These are phyloP conservation scores for Salvelinus alpinus DNA, from an alignment of 2,113 vertebrate genomes.

Conservation along the genomic window DNA sequence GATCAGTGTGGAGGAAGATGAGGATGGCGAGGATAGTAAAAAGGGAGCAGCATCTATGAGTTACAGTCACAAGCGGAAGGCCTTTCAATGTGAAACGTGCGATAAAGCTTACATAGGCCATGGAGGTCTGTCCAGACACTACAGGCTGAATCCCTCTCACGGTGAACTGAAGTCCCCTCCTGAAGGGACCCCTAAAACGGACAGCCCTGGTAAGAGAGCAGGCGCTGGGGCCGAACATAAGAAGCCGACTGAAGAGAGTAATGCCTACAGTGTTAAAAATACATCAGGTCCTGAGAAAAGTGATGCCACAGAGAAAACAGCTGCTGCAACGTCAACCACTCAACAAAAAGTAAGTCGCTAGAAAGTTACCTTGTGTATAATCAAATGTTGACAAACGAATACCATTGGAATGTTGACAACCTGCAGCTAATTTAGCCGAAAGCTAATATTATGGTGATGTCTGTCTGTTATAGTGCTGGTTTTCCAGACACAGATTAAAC, in stretches of 20 bases:
- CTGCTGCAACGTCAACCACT: conserved; percentile 9
- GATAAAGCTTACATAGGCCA: conserved; percentile 93
- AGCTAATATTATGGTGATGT: too few species aligned
- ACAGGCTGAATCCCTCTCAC: conserved; percentile 87
- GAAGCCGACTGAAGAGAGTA: not conserved
- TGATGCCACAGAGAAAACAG: conserved; percentile 18
- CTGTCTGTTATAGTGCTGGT: not conserved
- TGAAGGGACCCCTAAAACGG: not conserved
- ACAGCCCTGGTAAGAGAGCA: not conserved
- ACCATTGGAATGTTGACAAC: not conserved
- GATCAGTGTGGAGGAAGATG: conserved; percentile 89
- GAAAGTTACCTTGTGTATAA: not conserved
- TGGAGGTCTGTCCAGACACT: conserved; percentile 91
- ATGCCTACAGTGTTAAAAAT: not conserved
- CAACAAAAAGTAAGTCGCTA: conserved; percentile 39
- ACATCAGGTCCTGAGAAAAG: conserved; percentile 1
- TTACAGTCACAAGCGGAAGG: conserved; percentile 80
- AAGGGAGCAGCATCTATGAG: conserved; percentile 20
- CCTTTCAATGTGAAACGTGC: conserved; percentile 85
- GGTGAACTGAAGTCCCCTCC: conserved; percentile 62
- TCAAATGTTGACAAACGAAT: not conserved
- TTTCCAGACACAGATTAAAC: too few species aligned
- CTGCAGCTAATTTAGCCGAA: not conserved
- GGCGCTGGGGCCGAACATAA: conserved; percentile 9
- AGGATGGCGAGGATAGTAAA: conserved; percentile 66